Percentiles rank a stretch among this genome's conserved stretches.
Evolutionary conservation across 2,113 vertebrate genomes (phyloP).

Genomic region (Cyprinodon brontotheroides): DNA sequence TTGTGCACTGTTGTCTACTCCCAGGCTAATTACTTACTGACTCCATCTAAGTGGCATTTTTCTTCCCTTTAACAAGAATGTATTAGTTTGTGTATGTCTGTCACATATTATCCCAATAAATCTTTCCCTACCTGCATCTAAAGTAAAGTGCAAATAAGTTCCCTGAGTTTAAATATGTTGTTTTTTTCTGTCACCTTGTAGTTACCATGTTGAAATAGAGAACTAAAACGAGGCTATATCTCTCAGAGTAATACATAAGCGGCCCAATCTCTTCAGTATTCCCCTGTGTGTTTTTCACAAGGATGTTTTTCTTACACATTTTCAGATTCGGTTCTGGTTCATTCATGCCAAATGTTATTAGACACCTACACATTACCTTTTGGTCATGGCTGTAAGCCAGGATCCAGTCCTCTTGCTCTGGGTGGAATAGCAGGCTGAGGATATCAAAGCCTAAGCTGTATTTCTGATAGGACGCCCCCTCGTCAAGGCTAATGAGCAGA

Average conservation of each 20-base stretch:
- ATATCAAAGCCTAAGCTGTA: slow-evolving; percentile 92
- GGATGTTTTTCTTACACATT: slow-evolving; percentile 14
- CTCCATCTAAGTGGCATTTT: too few species aligned
- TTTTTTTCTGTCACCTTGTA: not conserved
- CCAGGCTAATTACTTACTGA: too few species aligned
- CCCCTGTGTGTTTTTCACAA: slow-evolving; percentile 9
- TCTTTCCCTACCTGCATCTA: too few species aligned
- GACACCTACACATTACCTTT: slow-evolving; percentile 82
- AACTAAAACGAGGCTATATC: not conserved
- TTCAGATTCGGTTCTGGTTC: slow-evolving; percentile 20
- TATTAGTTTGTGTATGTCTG: not conserved
- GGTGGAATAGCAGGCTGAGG: slow-evolving; percentile 93
- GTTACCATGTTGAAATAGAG: not conserved
- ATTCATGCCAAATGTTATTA: slow-evolving; percentile 15
- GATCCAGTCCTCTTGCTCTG: slow-evolving; percentile 94
- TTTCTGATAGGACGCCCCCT: slow-evolving; percentile 94
- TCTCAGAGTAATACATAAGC: slow-evolving; percentile 2
- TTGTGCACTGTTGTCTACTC: not conserved
- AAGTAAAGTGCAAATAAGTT: not conserved
- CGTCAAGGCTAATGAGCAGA: slow-evolving; percentile 93
- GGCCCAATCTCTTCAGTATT: slow-evolving; percentile 6
- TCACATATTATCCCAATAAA: not conserved
- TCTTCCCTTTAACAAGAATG: not conserved
- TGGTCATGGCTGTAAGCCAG: slow-evolving; percentile 95
- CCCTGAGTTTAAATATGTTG: not conserved